Evolutionary conservation across 2,888 invertebrate species (phyloP).

Genomic region (Archips xylosteana): DNA sequence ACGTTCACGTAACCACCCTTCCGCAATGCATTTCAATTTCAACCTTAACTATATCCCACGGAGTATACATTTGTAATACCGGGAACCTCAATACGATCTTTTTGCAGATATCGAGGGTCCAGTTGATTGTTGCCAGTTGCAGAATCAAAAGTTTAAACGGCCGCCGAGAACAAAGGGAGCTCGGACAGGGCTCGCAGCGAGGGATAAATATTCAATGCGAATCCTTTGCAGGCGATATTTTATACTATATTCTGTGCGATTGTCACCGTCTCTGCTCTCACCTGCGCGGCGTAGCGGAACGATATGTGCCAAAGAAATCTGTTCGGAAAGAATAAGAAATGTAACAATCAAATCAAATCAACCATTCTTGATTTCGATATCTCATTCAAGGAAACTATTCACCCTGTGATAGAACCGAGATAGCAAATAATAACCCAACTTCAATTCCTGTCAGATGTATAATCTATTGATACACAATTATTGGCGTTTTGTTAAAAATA

Average conservation of each 20-base stretch:
- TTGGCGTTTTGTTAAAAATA: background rate
- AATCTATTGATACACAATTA: background rate
- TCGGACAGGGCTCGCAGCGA: slow-evolving; percentile 76
- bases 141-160: slow-evolving; percentile 86
- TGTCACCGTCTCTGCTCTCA: slow-evolving; percentile 68
- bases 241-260: slow-evolving; percentile 77
- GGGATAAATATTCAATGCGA: slow-evolving; percentile 85
- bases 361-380: slow-evolving; percentile 29
- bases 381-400: slow-evolving; percentile 20
- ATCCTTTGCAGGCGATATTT: slow-evolving; percentile 84
- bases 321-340: slow-evolving; percentile 46
- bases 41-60: slow-evolving; percentile 47
- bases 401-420: slow-evolving; percentile 9
- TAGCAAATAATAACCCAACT: slow-evolving; percentile 11
- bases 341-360: slow-evolving; percentile 50
- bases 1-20: slow-evolving; percentile 58
- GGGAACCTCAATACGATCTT: slow-evolving; percentile 53
- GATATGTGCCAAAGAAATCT: slow-evolving; percentile 58
- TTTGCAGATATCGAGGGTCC: slow-evolving; percentile 77
- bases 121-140: slow-evolving; percentile 84
- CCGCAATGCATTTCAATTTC: slow-evolving; percentile 39
- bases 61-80: slow-evolving; percentile 49
- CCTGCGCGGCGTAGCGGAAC: slow-evolving; percentile 75
- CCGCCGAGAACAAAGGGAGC: slow-evolving; percentile 80
- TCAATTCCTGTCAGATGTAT: background rate